Percentiles rank a stretch among this genome's conserved stretches.
phyloP scores from a whole-genome alignment of 2,888 invertebrate genomes.

The Coenonympha arcania region DNA sequence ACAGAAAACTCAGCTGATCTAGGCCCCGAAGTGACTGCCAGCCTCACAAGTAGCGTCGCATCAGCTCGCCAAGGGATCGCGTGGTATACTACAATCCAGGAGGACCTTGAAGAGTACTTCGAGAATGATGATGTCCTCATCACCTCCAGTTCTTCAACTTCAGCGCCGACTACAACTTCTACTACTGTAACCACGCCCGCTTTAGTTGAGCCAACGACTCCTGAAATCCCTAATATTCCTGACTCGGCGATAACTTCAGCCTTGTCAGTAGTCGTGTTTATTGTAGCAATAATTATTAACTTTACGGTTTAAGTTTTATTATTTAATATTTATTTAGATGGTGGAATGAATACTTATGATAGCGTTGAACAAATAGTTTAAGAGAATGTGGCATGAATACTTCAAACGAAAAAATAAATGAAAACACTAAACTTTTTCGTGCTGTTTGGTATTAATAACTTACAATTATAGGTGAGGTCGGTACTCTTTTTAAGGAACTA shows the following conservation, averaged over 20 bases:
- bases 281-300: conserved; percentile 38
- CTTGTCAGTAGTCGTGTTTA: conserved; percentile 39
- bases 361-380: too few relatives aligned
- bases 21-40: conserved; percentile 30
- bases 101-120: conserved; percentile 45
- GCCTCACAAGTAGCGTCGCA: conserved; percentile 35
- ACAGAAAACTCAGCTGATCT: conserved; percentile 32
- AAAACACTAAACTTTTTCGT: too few relatives aligned
- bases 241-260: conserved; percentile 43
- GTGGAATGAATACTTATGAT: background rate
- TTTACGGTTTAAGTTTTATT: conserved; percentile 34
- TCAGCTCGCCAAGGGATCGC: conserved; percentile 35
- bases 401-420: too few relatives aligned
- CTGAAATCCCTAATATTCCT: conserved; percentile 38
- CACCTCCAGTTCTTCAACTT: conserved; percentile 17
- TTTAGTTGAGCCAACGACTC: conserved; percentile 41
- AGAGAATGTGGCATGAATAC: too few relatives aligned
- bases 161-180: conserved; percentile 19
- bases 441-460: too few relatives aligned
- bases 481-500: too few relatives aligned
- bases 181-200: conserved; percentile 29
- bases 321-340: background rate
- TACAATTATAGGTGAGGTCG: too few relatives aligned
- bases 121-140: conserved; percentile 32
- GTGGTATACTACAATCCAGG: conserved; percentile 37